A percentile compares a stretch with the other conserved stretches of the same genome.
phyloP scores from a whole-genome alignment of 35 echinoderm and acorn worm species.

The Apostichopus japonicus region DNA sequence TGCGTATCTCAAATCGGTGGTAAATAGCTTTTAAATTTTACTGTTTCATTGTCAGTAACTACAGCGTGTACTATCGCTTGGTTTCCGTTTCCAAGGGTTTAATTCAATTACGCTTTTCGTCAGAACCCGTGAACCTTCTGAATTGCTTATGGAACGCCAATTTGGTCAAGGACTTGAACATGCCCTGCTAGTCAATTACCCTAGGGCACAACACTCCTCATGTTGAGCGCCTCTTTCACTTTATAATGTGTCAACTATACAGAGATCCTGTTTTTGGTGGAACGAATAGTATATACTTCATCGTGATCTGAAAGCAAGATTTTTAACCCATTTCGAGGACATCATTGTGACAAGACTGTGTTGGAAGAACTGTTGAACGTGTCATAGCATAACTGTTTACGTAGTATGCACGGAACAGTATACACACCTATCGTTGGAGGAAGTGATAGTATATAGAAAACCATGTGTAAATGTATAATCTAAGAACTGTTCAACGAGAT shows the following conservation, averaged over 20 bases:
- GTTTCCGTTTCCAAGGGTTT: not conserved
- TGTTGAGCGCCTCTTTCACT: not conserved
- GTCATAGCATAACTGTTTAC: not conserved
- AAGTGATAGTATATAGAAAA: too few species aligned
- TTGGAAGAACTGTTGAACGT: constrained; percentile 10
- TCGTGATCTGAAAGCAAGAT: not conserved
- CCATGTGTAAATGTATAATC: too few species aligned
- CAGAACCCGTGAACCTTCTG: constrained; percentile 6
- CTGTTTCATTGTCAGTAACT: not conserved
- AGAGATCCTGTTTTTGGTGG: not conserved
- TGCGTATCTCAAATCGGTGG: not conserved
- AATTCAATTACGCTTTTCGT: not conserved
- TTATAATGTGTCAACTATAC: not conserved
- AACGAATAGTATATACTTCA: not conserved
- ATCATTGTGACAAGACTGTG: not conserved
- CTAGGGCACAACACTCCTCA: constrained; percentile 2
- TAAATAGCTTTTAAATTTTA: constrained; percentile 15
- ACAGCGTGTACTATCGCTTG: constrained; percentile 1
- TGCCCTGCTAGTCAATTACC: constrained; percentile 31
- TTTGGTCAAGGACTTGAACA: constrained; percentile 30
- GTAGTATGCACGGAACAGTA: too few species aligned
- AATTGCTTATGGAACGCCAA: constrained; percentile 14
- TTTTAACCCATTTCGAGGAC: constrained; percentile 18
- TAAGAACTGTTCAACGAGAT: too few species aligned
- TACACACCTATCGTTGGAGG: too few species aligned